Evolutionary conservation across 2,113 vertebrate species (phyloP).

Genomic region (Oreochromis spilurus): DNA sequence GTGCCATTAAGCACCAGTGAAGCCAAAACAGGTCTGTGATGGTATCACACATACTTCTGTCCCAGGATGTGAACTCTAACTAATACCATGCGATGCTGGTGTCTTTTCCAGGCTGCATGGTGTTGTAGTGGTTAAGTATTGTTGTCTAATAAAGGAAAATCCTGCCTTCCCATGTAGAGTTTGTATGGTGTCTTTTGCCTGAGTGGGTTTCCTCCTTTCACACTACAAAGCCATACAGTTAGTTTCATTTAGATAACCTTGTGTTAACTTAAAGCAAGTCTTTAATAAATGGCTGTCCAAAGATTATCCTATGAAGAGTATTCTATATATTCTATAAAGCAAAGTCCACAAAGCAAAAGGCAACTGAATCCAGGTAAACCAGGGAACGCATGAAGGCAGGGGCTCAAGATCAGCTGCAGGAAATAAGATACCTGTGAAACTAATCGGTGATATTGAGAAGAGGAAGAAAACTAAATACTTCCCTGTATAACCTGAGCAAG

Average conservation of each 20-base stretch:
- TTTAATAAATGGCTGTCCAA: background rate
- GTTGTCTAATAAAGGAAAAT: background rate
- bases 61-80: background rate
- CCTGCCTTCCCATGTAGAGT: background rate
- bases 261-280: background rate
- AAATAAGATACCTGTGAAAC: background rate
- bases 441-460: background rate
- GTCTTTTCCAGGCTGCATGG: background rate
- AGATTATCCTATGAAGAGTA: background rate
- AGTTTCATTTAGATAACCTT: background rate
- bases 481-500: background rate
- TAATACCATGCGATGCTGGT: background rate
- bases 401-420: background rate
- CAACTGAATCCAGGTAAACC: background rate
- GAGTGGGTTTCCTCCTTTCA: background rate
- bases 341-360: background rate
- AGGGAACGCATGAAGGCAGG: background rate
- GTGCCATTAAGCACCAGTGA: background rate
- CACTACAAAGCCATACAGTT: background rate
- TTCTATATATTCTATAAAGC: background rate
- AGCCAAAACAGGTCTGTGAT: background rate
- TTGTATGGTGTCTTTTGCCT: background rate
- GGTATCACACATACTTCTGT: background rate
- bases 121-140: background rate
- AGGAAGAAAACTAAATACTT: rapidly evolving